Percentiles rank a stretch among this genome's conserved stretches.
Evolutionary conservation across 2,888 invertebrate genomes (phyloP).

Genomic region (Lomographa bimaculata): DNA sequence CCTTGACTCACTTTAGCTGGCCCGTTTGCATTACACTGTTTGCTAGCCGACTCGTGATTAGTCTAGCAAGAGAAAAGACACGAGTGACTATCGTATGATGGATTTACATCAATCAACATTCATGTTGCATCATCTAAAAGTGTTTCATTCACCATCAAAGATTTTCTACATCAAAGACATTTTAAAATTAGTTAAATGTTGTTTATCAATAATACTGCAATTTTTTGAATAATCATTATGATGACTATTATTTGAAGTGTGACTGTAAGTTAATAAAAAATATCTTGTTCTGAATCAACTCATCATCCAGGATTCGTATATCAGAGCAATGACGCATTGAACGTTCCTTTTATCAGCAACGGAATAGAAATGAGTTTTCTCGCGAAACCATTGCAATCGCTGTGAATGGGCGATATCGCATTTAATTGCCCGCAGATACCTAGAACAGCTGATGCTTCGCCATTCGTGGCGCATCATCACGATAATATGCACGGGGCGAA

Average conservation of each 20-base stretch:
- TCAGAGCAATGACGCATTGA: constrained; percentile 4
- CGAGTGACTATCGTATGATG: constrained; percentile 29
- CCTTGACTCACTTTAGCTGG: constrained; percentile 79
- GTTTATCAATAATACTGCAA: no score
- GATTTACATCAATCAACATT: constrained; percentile 2
- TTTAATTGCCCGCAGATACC: constrained; percentile 61
- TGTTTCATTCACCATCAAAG: no score
- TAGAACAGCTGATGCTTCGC: constrained; percentile 73
- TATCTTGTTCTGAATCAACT: no score
- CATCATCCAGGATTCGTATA: constrained; percentile 10
- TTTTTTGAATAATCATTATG: no score
- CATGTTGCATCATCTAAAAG: no score
- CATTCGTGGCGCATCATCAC: constrained; percentile 63
- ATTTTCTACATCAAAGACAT: no score
- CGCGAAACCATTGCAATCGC: constrained; percentile 53
- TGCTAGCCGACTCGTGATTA: constrained; percentile 62
- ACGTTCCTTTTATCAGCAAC: constrained; percentile 21
- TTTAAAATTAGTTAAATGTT: no score
- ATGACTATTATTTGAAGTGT: no score
- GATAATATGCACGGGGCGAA: constrained; percentile 65
- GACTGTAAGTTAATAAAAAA: no score
- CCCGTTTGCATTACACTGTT: constrained; percentile 67
- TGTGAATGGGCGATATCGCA: constrained; percentile 64
- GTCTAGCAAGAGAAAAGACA: constrained; percentile 44
- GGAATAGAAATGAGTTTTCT: constrained; percentile 44